Conservation (phyloP, 2,888 invertebrate species). For the Julus scanicus region DNA sequence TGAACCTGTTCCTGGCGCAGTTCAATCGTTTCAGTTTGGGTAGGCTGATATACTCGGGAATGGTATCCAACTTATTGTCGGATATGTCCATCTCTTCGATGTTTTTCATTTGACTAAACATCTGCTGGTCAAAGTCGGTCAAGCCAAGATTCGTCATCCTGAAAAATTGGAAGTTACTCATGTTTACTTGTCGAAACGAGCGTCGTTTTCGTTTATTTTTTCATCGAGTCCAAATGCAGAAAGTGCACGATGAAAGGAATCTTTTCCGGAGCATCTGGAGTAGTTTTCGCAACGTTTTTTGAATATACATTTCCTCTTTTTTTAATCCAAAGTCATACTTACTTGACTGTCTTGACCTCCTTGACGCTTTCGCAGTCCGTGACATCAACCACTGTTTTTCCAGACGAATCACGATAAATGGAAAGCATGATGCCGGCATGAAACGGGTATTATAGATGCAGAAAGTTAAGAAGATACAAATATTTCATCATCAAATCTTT, state of each 20-base stretch:
- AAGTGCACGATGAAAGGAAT: too few relatives aligned
- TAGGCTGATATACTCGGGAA: slow-evolving; percentile 34
- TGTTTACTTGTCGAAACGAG: too few relatives aligned
- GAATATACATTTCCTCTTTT: too few relatives aligned
- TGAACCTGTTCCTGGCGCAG: slow-evolving; percentile 48
- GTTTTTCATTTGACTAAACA: slow-evolving; percentile 48
- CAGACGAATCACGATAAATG: slow-evolving; percentile 45
- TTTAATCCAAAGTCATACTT: neutral
- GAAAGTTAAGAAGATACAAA: too few relatives aligned
- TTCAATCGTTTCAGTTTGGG: slow-evolving; percentile 46
- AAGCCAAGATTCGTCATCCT: slow-evolving; percentile 52
- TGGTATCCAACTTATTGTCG: slow-evolving; percentile 44
- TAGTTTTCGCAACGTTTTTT: too few relatives aligned
- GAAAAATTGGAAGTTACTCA: neutral
- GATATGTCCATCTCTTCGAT: slow-evolving; percentile 51
- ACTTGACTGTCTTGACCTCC: slow-evolving; percentile 52
- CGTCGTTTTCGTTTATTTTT: too few relatives aligned
- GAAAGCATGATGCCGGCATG: slow-evolving; percentile 49
- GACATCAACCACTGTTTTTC: slow-evolving; percentile 43
- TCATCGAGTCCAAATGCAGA: too few relatives aligned
- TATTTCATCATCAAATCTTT: too few relatives aligned
- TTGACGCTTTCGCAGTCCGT: slow-evolving; percentile 38
- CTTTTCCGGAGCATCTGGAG: too few relatives aligned
- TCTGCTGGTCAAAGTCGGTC: slow-evolving; percentile 48
- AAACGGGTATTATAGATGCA: neutral